Base-by-base conservation (phyloP, 2,888 invertebrate genomes). In the Lithophane semibrunnea region DNA sequence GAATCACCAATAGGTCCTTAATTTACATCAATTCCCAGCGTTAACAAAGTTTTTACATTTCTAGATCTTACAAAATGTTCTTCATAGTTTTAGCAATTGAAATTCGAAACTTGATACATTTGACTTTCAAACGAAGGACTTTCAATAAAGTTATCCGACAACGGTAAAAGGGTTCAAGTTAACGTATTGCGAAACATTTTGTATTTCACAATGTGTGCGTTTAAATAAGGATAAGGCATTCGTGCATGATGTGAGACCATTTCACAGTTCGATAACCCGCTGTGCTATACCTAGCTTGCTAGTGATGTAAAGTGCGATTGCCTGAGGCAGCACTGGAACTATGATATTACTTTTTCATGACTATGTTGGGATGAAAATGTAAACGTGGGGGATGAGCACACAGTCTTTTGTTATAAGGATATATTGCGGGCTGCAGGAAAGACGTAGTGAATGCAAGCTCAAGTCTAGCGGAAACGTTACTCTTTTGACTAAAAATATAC, bases 251-350 rank as follows among this genome's bases (percentile, higher is more conserved):
- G 80, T 73, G 80, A 76, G 69, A 77, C 83, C 68, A 75, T 88
- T 88, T 85, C 79, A 82, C 80, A 85, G 85, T 88, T 83, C 80
- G 70, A 74, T 88, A 85, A 76, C 80, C 83, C n/a, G 44, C 54
- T 3, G 13, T 64, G 47, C 44, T 52, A 61, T 76, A 71, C 16
- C 56, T 60, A 16, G 16, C 29, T 44, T 42, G 67, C 67, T 63
- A 80, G 72, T 69, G 69, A 80, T 66, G 63, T 74, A 52, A 52
- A 52, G 42, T 63, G 29, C 66, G 66, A 64, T 77, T 58, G 77
- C 75, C 64, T 54, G 60, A 75, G 68, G 86, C 79, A 54, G 64
- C 78, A 67, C 65, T 75, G 68, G 56, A 66, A 77, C 61, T 75
- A 73, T 73, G 64, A 78, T 82, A 85, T 83, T 76, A 69, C 77